phyloP scores from a whole-genome alignment of 2,797 vertebrate species.

The Acridotheres tristis region DNA sequence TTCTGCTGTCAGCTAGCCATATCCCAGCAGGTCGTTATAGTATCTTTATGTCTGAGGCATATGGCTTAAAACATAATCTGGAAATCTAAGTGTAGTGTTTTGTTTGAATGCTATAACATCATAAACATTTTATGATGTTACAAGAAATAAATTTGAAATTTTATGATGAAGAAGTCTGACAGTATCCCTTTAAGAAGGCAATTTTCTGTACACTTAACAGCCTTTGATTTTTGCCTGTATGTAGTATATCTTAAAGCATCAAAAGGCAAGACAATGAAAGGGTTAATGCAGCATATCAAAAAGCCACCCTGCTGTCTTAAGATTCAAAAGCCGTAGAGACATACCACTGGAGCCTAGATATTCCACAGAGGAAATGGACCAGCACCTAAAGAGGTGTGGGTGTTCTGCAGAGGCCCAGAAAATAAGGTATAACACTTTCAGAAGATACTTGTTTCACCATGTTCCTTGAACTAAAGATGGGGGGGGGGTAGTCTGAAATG shows the following conservation, averaged over 20 bases:
- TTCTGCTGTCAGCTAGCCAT: not conserved
- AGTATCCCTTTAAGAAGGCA: constrained; percentile 28
- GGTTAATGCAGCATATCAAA: constrained; percentile 71
- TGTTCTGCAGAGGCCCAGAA: constrained; percentile 78
- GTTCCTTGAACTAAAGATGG: constrained; percentile 75
- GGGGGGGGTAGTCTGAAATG: constrained; percentile 53
- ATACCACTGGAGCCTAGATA: constrained; percentile 77
- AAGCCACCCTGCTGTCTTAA: constrained; percentile 70
- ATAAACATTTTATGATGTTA: not conserved
- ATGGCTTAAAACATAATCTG: not conserved
- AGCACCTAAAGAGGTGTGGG: constrained; percentile 73
- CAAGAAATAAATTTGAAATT: not conserved
- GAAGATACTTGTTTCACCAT: constrained; percentile 74
- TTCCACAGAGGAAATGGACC: constrained; percentile 75
- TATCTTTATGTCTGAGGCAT: not conserved
- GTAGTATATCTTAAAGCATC: not conserved
- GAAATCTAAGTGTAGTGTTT: not conserved
- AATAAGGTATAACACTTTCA: constrained; percentile 75
- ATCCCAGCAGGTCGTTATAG: not conserved
- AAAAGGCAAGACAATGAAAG: constrained; percentile 73
- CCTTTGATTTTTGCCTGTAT: not conserved
- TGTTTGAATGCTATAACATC: not conserved
- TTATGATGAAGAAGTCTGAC: not conserved
- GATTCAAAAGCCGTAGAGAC: constrained; percentile 69
- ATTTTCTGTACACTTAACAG: not conserved